These are phyloP conservation scores for Polydrusus cervinus DNA, from an alignment of 2,888 invertebrate species.

Conservation along the genomic window DNA sequence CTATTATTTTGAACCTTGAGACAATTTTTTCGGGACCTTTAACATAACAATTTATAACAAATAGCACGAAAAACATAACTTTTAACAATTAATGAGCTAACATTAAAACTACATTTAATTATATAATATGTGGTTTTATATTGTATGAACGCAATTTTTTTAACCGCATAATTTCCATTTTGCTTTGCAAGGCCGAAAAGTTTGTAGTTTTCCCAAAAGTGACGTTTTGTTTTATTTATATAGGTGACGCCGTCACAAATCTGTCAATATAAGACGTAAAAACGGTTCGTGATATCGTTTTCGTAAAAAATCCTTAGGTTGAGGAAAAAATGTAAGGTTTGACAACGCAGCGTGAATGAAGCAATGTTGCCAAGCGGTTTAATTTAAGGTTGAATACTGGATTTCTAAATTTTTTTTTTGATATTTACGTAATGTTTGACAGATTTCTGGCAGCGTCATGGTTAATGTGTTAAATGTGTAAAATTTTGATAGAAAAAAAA, in stretches of 20 bases:
- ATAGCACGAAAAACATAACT: conserved; percentile 62
- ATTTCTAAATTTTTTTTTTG: neutral
- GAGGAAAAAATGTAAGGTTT: neutral
- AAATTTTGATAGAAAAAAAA: conserved; percentile 50
- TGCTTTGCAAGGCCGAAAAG: conserved; percentile 62
- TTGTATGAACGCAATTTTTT: conserved; percentile 58
- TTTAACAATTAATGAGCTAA: conserved; percentile 63
- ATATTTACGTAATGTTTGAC: conserved; percentile 3
- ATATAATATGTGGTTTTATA: conserved; percentile 67
- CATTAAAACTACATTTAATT: conserved; percentile 61
- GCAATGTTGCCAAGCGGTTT: conserved; percentile 1
- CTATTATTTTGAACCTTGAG: conserved; percentile 32
- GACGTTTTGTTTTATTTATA: conserved; percentile 62
- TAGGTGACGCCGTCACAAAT: conserved; percentile 29
- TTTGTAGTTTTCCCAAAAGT: conserved; percentile 69
- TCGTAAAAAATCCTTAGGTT: neutral
- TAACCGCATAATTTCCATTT: conserved; percentile 53
- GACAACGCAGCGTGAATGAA: neutral
- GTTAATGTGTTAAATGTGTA: conserved; percentile 51
- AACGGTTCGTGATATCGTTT: neutral
- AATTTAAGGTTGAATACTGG: neutral
- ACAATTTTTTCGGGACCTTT: conserved; percentile 46
- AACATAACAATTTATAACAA: conserved; percentile 62
- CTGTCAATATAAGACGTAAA: conserved; percentile 23
- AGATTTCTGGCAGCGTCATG: conserved; percentile 20